Percentiles rank a stretch among this genome's conserved stretches.
phyloP scores from a whole-genome alignment of 2,888 invertebrate genomes.

The Leptarthrus brevirostris region DNA sequence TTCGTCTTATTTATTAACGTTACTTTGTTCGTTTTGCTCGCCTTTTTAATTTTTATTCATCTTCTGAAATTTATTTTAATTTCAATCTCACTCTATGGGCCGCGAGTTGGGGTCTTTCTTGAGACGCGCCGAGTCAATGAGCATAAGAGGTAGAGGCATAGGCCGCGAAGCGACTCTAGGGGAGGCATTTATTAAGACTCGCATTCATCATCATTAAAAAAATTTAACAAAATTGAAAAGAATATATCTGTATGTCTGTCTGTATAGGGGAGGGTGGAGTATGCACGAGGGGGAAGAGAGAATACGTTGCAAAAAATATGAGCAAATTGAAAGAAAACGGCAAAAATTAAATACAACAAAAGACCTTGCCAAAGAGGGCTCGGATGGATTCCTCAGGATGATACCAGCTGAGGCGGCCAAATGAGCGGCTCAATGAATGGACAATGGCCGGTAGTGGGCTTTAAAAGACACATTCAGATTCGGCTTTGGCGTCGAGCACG shows the following conservation, averaged over 20 bases:
- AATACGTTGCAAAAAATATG: not conserved
- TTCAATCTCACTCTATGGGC: not conserved
- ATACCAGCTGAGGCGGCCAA: not conserved
- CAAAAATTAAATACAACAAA: slow-evolving; percentile 27
- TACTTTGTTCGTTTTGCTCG: not conserved
- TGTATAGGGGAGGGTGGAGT: not conserved
- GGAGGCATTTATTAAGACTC: not conserved
- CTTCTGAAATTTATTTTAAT: slow-evolving; percentile 9
- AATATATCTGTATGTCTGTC: not conserved
- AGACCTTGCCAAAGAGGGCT: not conserved
- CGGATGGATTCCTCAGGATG: not conserved
- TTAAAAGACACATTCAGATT: not conserved
- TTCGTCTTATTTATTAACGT: not conserved
- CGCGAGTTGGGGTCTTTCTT: not conserved
- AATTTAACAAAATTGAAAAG: slow-evolving; percentile 10
- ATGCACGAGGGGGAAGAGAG: no score
- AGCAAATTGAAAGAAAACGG: slow-evolving; percentile 23
- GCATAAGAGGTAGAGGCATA: no score
- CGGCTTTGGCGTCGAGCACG: not conserved
- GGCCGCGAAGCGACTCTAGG: not conserved
- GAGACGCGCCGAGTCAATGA: not conserved
- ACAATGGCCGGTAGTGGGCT: slow-evolving; percentile 11
- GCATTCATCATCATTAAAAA: slow-evolving; percentile 17
- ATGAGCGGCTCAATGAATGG: slow-evolving; percentile 5
- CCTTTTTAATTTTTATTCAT: slow-evolving; percentile 13